Base-by-base conservation (phyloP, 2,888 invertebrate species). In the Lysandra coridon region DNA sequence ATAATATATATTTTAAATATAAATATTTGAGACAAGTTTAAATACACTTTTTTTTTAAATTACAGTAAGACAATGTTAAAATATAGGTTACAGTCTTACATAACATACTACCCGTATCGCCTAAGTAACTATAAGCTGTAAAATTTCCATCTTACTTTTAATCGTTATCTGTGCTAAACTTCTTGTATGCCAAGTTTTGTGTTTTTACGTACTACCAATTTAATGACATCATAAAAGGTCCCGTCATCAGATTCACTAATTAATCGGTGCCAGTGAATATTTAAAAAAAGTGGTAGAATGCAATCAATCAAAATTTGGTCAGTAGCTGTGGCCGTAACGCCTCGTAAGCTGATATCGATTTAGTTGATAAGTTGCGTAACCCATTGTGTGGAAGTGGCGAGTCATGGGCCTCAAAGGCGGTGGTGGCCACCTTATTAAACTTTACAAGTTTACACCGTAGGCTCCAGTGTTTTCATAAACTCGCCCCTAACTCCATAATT, bases 391-490 rank as follows among this genome's bases (percentile, higher is more conserved):
- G 91, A 93, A 90, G 88, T 91, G 93, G 93, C 82, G 81, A 83
- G 90, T 94, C 94, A 94, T 84, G 83, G 82, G 85, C 85, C 88
- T 93, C 94, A 94, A 94, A 93, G 92, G 92, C 92, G 91, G 94
- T 92, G 93, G 94, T 94, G 91, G 92, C 91, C 90, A 92, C 91
- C 94, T 94, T 94, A 94, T 94, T 94, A 94, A 94, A 94, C 93
- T 92, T 92, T 92, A 88, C 90, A 91, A 94, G 93, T 92, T 92
- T 92, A 88, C 90, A 91, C 89, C 86, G 90, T 92, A 91, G 90
- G 89, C 88, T 90, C 90, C 88, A 89, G 88, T 94, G 93, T 94
- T 94, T 92, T 94, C 91, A 93, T 93, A 94, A 93, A 90, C 87
- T 88, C 90, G 89, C 90, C 88, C 87, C 86, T 85, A 85, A 87